Percentiles rank a stretch among this genome's conserved stretches.
Evolutionary conservation across 2,797 vertebrate genomes (phyloP).

Genomic region (Tympanoctomys barrerae): DNA sequence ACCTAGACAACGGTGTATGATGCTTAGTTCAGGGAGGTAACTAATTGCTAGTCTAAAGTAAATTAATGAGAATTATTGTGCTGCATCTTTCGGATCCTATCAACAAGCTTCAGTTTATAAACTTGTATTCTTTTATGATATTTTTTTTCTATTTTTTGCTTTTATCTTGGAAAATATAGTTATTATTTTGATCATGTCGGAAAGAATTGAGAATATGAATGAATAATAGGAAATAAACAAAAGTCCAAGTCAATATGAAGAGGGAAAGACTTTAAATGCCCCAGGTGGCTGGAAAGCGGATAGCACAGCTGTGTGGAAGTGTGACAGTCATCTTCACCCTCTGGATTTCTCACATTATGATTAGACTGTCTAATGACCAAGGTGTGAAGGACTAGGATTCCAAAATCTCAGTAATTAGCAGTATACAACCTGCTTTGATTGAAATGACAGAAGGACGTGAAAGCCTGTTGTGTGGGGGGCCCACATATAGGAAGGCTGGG

Average conservation of each 20-base stretch:
- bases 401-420: conserved; percentile 21
- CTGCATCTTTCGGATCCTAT: conserved; percentile 64
- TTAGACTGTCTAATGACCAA: conserved; percentile 77
- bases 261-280: conserved; percentile 63
- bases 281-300: conserved; percentile 65
- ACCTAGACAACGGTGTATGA: conserved; percentile 66
- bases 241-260: conserved; percentile 51
- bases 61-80: conserved; percentile 76
- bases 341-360: conserved; percentile 79
- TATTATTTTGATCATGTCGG: conserved; percentile 1
- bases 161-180: conserved; percentile 49
- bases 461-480: background rate
- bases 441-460: conserved; percentile 24
- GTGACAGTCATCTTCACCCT: conserved; percentile 64
- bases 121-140: background rate
- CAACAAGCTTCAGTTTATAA: conserved; percentile 28
- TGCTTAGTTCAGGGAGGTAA: conserved; percentile 72
- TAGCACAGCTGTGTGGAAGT: conserved; percentile 82
- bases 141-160: background rate
- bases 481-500: background rate
- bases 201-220: background rate
- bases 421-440: conserved; percentile 15
- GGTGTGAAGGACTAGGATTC: conserved; percentile 67
- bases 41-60: conserved; percentile 67
- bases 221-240: background rate